These are phyloP conservation scores for Sturmia bella DNA, from an alignment of 2,888 invertebrate species.

Conservation along the genomic window DNA sequence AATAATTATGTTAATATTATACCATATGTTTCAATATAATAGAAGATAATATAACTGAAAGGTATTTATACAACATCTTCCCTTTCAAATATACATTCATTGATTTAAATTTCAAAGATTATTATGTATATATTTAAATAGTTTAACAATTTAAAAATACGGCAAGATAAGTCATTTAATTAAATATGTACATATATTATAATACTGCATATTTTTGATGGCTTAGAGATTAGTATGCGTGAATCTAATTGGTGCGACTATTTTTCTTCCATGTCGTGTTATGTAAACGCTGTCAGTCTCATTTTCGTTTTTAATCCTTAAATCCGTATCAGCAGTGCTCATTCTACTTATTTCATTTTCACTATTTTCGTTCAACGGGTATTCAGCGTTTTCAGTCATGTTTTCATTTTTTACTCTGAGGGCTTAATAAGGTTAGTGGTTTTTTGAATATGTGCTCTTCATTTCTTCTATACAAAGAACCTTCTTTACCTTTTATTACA, in stretches of 20 bases:
- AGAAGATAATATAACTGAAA: background rate
- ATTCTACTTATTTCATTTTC: too few relatives aligned
- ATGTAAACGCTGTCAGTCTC: constrained; percentile 1
- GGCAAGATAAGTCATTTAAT: background rate
- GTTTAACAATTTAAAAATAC: background rate
- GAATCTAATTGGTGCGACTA: constrained; percentile 15
- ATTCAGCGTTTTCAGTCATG: too few relatives aligned
- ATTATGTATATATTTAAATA: background rate
- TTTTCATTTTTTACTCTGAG: constrained; percentile 1
- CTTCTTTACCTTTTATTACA: constrained; percentile 29
- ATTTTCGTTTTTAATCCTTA: background rate
- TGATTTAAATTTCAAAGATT: background rate
- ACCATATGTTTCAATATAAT: too few relatives aligned
- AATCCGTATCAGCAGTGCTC: background rate
- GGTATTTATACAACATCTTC: constrained; percentile 11
- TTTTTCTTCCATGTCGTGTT: constrained; percentile 24
- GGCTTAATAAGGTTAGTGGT: background rate
- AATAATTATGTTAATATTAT: too few relatives aligned
- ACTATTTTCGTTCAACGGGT: too few relatives aligned
- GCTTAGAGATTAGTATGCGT: background rate
- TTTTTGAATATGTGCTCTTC: constrained; percentile 26
- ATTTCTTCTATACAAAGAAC: constrained; percentile 34
- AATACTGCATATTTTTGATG: background rate
- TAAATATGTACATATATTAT: background rate
- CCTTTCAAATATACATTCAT: background rate